phyloP scores from a whole-genome alignment of 2,113 vertebrate species.

The Strix uralensis region DNA sequence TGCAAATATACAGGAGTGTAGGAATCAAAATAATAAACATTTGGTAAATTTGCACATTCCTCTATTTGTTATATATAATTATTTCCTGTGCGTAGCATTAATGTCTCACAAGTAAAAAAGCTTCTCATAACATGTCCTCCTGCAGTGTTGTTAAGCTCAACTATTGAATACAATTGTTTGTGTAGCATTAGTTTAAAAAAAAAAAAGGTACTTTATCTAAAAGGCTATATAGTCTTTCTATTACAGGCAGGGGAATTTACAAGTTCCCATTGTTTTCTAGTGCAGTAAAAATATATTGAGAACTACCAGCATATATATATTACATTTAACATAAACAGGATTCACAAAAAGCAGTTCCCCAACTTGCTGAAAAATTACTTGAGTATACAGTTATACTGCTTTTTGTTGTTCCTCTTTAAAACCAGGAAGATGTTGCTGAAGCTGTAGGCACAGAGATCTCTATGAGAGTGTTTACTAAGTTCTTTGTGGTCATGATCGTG shows the following conservation, averaged over 20 bases:
- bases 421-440: background rate
- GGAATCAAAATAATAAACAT: constrained; percentile 36
- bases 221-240: background rate
- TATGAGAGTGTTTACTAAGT: background rate
- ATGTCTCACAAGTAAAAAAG: background rate
- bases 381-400: accelerated
- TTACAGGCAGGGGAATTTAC: background rate
- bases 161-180: background rate
- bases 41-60: constrained; percentile 5
- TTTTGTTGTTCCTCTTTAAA: background rate
- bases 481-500: background rate
- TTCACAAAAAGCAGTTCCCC: background rate
- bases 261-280: constrained; percentile 2
- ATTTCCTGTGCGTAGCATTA: background rate
- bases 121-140: background rate
- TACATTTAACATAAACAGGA: background rate
- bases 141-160: background rate
- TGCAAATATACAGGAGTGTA: background rate
- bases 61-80: background rate
- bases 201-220: background rate
- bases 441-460: background rate
- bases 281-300: background rate
- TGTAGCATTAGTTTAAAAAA: background rate
- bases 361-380: background rate
- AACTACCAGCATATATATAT: background rate